Evolutionary conservation across 2,797 vertebrate species (phyloP).

Genomic region (Diglossa cyanea): DNA sequence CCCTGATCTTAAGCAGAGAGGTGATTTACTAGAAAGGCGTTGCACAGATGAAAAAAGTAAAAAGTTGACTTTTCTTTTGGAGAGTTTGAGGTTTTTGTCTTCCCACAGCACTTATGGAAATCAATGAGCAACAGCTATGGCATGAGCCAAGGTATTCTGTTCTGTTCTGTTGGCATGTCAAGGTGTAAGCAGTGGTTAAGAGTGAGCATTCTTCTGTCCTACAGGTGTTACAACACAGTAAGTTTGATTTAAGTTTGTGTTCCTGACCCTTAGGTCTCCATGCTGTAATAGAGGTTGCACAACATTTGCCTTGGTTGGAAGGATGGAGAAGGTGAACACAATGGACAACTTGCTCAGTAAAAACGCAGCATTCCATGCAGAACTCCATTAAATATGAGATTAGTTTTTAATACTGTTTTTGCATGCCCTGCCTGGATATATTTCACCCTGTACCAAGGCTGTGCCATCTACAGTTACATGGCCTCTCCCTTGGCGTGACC

Average conservation of each 20-base stretch:
- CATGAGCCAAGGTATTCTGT: not conserved
- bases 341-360: not conserved
- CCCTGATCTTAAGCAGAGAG: not conserved
- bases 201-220: not conserved
- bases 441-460: not conserved
- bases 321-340: not conserved
- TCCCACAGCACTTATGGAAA: not conserved
- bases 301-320: not conserved
- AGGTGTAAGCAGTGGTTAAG: not conserved
- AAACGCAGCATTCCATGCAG: not conserved
- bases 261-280: not conserved
- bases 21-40: not conserved
- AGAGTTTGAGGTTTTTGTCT: not conserved
- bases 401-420: not conserved
- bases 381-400: not conserved
- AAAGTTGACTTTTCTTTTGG: not conserved
- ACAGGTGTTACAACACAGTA: not conserved
- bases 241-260: not conserved
- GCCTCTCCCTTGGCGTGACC: not conserved
- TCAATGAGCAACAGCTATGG: not conserved
- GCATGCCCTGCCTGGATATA: not conserved
- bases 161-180: not conserved
- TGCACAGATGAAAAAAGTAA: not conserved
- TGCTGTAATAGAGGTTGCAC: fast-evolving
- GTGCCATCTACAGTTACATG: fast-evolving